Percentiles rank a stretch among this genome's conserved stretches.
phyloP scores from a whole-genome alignment of 2,888 invertebrate genomes.

The Hermodice carunculata region DNA sequence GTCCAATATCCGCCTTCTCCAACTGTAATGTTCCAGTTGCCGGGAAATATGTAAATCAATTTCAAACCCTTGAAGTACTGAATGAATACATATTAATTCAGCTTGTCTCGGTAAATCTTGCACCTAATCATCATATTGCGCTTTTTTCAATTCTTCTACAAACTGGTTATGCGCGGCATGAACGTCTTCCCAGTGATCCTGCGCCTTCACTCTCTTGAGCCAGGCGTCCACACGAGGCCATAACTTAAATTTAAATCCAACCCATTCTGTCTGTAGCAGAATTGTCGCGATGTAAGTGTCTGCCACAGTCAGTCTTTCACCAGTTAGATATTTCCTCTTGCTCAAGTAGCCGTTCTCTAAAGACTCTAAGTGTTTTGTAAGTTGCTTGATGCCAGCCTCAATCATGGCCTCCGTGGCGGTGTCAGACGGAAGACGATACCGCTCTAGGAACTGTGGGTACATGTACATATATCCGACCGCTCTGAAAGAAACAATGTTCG shows the following conservation, averaged over 20 bases:
- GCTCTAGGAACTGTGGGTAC: conserved; percentile 59
- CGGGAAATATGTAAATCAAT: too few relatives aligned
- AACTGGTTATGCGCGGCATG: conserved; percentile 52
- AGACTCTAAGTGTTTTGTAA: conserved; percentile 51
- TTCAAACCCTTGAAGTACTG: too few relatives aligned
- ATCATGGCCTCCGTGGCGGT: conserved; percentile 53
- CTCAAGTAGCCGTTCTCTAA: conserved; percentile 54
- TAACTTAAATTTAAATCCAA: conserved; percentile 54
- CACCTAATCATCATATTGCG: conserved; percentile 13
- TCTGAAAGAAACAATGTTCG: conserved; percentile 48
- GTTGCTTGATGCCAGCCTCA: conserved; percentile 50
- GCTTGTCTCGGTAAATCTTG: too few relatives aligned
- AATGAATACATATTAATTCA: too few relatives aligned
- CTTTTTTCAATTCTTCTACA: conserved; percentile 48
- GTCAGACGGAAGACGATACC: conserved; percentile 50
- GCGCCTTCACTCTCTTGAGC: conserved; percentile 49
- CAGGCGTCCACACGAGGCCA: conserved; percentile 57
- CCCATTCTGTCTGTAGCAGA: conserved; percentile 55
- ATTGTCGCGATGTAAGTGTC: conserved; percentile 55
- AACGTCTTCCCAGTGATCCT: conserved; percentile 56
- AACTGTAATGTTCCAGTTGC: too few relatives aligned
- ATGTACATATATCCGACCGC: conserved; percentile 52
- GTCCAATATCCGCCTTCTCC: too few relatives aligned
- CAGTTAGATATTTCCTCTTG: conserved; percentile 49
- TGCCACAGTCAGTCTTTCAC: conserved; percentile 52